A percentile compares a stretch with the other conserved stretches of the same genome.
Evolutionary conservation across 2,888 invertebrate species (phyloP).

Genomic region (Temnothorax rugatulus): DNA sequence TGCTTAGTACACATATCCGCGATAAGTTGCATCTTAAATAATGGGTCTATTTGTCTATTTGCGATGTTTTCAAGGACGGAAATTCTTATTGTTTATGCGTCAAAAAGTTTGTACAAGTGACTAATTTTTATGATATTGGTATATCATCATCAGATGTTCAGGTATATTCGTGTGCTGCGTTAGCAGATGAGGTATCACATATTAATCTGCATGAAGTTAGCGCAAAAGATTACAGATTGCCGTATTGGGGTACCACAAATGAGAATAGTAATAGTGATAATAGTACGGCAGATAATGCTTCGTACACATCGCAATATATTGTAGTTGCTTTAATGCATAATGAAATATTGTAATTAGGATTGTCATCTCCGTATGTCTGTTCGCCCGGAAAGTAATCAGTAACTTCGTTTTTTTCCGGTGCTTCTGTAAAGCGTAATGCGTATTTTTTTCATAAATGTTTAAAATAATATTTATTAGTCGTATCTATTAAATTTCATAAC

Average conservation of each 20-base stretch:
- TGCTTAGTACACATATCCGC: neutral
- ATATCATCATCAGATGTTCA: neutral
- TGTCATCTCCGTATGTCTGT: too few relatives aligned
- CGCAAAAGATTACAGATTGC: constrained; percentile 5
- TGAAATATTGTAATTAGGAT: neutral
- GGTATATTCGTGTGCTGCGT: neutral
- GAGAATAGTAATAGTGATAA: neutral
- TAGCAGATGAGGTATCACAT: neutral
- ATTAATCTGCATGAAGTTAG: neutral
- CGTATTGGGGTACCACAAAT: neutral
- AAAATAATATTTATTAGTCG: too few relatives aligned
- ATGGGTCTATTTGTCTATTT: neutral
- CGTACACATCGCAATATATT: neutral
- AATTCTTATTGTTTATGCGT: neutral
- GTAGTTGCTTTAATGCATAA: constrained; percentile 2
- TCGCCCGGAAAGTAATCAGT: too few relatives aligned
- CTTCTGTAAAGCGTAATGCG: too few relatives aligned
- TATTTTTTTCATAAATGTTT: too few relatives aligned
- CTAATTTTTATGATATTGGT: neutral
- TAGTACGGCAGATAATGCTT: neutral
- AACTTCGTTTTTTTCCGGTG: too few relatives aligned
- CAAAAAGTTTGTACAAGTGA: neutral
- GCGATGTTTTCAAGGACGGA: neutral
- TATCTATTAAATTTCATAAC: too few relatives aligned
- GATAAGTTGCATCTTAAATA: neutral